These are phyloP conservation scores for Hyperoplus immaculatus DNA, from an alignment of 2,797 vertebrate species.

Conservation along the genomic window DNA sequence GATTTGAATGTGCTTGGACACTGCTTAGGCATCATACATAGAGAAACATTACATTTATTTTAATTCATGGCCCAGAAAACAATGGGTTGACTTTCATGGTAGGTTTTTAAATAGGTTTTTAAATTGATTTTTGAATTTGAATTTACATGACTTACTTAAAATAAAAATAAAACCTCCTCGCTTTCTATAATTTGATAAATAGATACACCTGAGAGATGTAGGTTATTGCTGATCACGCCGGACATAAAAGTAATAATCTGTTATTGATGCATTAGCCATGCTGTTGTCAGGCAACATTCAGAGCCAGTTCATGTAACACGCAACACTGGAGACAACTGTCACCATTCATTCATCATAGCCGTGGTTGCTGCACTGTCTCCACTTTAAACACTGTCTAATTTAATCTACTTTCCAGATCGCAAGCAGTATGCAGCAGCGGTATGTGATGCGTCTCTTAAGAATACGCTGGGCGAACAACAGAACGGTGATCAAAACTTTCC, in stretches of 20 bases:
- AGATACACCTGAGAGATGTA: slow-evolving; percentile 33
- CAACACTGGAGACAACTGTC: slow-evolving; percentile 77
- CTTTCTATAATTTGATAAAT: too few species aligned
- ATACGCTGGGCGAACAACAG: slow-evolving; percentile 33
- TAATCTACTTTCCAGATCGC: slow-evolving; percentile 72
- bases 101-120: not conserved
- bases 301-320: slow-evolving; percentile 48
- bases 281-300: slow-evolving; percentile 73
- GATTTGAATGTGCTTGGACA: not conserved
- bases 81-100: not conserved
- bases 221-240: slow-evolving; percentile 59
- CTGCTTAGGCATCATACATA: slow-evolving; percentile 1
- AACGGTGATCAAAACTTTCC: slow-evolving; percentile 60
- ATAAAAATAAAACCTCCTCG: too few species aligned
- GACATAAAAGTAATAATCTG: slow-evolving; percentile 70
- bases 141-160: not conserved
- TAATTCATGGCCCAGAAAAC: not conserved
- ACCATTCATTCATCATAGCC: slow-evolving; percentile 73
- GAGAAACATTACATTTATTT: not conserved
- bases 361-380: slow-evolving; percentile 54
- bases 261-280: slow-evolving; percentile 77
- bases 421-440: slow-evolving; percentile 40
- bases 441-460: slow-evolving; percentile 41
- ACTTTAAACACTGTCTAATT: slow-evolving; percentile 82
- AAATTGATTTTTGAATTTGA: slow-evolving; percentile 21